These are phyloP conservation scores for Mimumesa dahlbomi DNA, from an alignment of 2,888 invertebrate species.

Conservation along the genomic window DNA sequence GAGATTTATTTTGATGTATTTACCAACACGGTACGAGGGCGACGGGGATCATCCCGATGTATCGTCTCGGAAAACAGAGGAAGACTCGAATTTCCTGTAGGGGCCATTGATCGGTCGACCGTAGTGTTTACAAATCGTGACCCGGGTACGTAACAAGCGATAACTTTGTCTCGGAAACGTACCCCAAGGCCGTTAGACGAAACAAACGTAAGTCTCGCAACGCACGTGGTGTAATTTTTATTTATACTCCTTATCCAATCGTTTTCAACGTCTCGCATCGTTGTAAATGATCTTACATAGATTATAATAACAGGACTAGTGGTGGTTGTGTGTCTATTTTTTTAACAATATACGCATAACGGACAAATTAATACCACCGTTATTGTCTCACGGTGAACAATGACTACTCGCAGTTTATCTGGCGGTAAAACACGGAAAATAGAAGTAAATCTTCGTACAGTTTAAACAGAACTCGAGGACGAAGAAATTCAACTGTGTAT, in stretches of 20 bases:
- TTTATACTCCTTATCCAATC: too few species aligned
- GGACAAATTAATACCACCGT: too few species aligned
- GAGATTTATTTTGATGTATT: constrained; percentile 46
- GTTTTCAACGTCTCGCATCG: too few species aligned
- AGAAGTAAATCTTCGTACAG: too few species aligned
- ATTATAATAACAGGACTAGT: too few species aligned
- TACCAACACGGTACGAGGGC: constrained; percentile 26
- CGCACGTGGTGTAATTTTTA: background rate
- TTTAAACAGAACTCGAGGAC: too few species aligned
- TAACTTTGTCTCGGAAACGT: background rate
- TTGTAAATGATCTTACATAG: too few species aligned
- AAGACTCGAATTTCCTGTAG: constrained; percentile 40
- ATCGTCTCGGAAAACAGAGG: constrained; percentile 12
- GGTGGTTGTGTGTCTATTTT: too few species aligned
- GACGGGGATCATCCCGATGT: background rate
- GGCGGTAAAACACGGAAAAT: too few species aligned
- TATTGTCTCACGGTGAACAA: too few species aligned
- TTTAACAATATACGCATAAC: too few species aligned
- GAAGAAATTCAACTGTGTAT: constrained; percentile 1
- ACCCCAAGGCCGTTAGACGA: background rate
- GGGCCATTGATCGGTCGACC: constrained; percentile 50
- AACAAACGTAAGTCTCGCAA: background rate
- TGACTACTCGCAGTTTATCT: too few species aligned
- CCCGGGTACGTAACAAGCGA: background rate
- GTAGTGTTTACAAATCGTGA: constrained; percentile 39